Evolutionary conservation across 2,888 invertebrate species (phyloP).

Genomic region (Polydrusus cervinus): DNA sequence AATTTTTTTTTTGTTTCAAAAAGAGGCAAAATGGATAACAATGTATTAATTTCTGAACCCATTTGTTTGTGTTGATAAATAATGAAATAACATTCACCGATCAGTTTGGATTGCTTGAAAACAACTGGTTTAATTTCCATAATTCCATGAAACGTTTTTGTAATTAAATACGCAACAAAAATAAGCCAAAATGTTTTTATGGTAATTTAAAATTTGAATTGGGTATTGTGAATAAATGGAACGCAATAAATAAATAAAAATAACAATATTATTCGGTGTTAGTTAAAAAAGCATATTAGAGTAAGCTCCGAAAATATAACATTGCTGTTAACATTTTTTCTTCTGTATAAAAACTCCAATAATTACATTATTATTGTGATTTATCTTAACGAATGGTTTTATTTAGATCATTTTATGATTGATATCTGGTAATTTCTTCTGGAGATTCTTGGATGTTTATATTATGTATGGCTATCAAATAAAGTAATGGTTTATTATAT

Average conservation of each 20-base stretch:
- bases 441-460: too few relatives aligned
- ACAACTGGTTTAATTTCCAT: conserved; percentile 18
- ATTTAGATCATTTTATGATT: too few relatives aligned
- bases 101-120: neutral
- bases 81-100: conserved; percentile 8
- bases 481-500: too few relatives aligned
- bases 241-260: neutral
- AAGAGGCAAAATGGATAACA: neutral
- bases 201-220: conserved; percentile 3
- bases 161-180: conserved; percentile 1
- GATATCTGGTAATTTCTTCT: too few relatives aligned
- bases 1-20: neutral
- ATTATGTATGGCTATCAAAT: too few relatives aligned
- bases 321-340: too few relatives aligned
- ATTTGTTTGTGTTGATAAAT: neutral
- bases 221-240: neutral
- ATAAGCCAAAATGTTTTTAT: neutral
- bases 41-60: neutral
- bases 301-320: too few relatives aligned
- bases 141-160: conserved; percentile 6
- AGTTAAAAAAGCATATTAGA: too few relatives aligned
- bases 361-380: too few relatives aligned
- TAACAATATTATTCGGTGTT: too few relatives aligned
- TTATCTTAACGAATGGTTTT: too few relatives aligned
- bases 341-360: too few relatives aligned